Evolutionary conservation across 1,140 invertebrate species (phyloP), one percentile per base, ranked within the genome.

Genomic region (Antheraea mylitta): DNA sequence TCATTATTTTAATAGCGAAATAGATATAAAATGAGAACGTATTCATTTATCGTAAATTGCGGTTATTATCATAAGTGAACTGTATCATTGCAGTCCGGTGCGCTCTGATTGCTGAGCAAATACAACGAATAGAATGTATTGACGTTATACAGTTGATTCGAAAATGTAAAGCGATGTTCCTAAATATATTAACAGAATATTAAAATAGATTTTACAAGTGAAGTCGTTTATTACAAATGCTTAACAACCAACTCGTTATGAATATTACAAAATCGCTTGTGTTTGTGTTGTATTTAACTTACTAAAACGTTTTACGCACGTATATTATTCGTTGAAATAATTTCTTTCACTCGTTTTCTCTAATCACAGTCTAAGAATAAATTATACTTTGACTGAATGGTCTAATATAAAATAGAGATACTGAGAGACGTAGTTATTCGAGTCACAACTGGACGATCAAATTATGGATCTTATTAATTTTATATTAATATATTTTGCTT

Each of bases 401-500:
- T 8, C 3, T 6, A 53, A 53, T 13, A 53, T 13, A 53, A 53
- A 13, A 16, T 13, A 53, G 8, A 7, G 38, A 11, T 9, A 11
- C 11, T 42, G 11, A 42, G 11, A 42, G 8, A 42, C 38, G 7
- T 3, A 4, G 7, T 42, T 42, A 9, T 42, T 9, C 8, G 11
- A 42, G 2, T 42, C 3, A 42, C 45, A n/a, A 53, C 45, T 53
- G 13, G 16, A 53, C 30, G 45, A n/a, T 53, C 45, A n/a, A 53
- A 18, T 11, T 42, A 87, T 88, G 86, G 78, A 83, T 48, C 22
- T 79, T 0, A 42, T 79, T 3, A 68, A 53, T n/a, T 83, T 85
- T n/a, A 75, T 85, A 16, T 60, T 83, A 13, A 30, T 68, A 0
- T 87, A 79, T 64, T 87, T 88, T 48, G 63, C 71, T 8, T 79